Base-by-base conservation (phyloP, 2,888 invertebrate genomes). In the Neoitamus cyanurus region DNA sequence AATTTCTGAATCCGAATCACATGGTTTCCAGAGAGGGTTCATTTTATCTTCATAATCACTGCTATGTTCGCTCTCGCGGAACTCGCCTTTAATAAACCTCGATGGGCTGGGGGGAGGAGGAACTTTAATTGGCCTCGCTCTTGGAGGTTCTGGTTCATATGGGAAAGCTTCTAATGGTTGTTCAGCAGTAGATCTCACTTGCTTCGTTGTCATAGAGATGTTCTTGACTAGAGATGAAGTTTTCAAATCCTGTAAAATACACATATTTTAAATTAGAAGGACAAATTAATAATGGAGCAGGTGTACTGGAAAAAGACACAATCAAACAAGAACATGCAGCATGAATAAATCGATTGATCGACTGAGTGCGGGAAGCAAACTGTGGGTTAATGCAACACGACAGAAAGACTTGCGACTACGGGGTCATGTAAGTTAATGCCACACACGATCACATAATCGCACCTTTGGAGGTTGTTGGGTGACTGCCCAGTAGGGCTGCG, bases 11-110 rank as follows among this genome's bases (percentile, higher is more conserved):
- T 93, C 93, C 13, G 92, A 91, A 85, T 92, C 93, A 83, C 89
- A 90, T 31, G 94, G 92, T 58, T 93, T 92, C 93, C 95, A 94
- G 9, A 93, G 91, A 1, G 94, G 92, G 84, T 93, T 93, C 88
- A 94, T 94, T 87, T 93, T 92, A 84, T 93, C 93, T 85, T 94
- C 95, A 86, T 94, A 93, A 88, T 95, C 95, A 88, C 95, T 95
- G 90, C 95, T 94, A 88, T 95, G 95, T 89, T 95, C 95, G 88
- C 94, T 95, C 89, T 94, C 94, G 82, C 92, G 92, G 89, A 94
- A 94, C 90, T 94, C 94, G 87, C 93, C 92, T 89, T 93, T 94
- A 25, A 93, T 90, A 89, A 95, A 95, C 37, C 91, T 95, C 3
- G 92, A 94, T 2, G 94, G 94, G 3, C 92, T 94, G 0, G 94